phyloP scores from a whole-genome alignment of 1,140 invertebrate species.

The Lordiphosa mommai region DNA sequence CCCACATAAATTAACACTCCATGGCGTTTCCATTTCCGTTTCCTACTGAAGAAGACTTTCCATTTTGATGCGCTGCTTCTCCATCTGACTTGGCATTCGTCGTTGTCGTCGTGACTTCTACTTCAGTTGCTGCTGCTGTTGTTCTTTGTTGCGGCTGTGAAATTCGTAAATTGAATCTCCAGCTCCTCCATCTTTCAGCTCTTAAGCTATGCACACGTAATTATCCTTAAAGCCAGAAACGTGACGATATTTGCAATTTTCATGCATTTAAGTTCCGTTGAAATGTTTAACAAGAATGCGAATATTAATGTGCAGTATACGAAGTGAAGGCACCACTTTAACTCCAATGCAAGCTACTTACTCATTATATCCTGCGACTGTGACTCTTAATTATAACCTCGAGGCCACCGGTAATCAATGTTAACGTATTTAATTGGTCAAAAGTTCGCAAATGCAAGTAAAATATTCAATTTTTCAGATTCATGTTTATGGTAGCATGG shows the following conservation, averaged over 20 bases:
- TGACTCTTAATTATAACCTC: not conserved
- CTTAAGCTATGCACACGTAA: constrained; percentile 54
- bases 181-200: not conserved
- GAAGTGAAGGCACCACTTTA: not conserved
- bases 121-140: constrained; percentile 16
- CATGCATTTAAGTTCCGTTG: constrained; percentile 42
- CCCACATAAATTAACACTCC: constrained; percentile 67
- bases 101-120: constrained; percentile 24
- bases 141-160: constrained; percentile 51
- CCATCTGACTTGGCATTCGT: constrained; percentile 1
- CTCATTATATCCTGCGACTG: not conserved
- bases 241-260: constrained; percentile 65
- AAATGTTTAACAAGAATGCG: constrained; percentile 40
- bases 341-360: not conserved
- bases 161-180: constrained; percentile 48
- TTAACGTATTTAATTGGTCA: no score
- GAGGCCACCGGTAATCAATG: not conserved
- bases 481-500: no score
- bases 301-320: constrained; percentile 51
- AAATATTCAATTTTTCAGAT: no score
- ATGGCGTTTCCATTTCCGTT: constrained; percentile 37
- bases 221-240: constrained; percentile 66
- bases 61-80: constrained; percentile 25
- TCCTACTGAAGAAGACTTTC: constrained; percentile 25
- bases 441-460: no score